A percentile compares a stretch with the other conserved stretches of the same genome.
Evolutionary conservation across 2,113 vertebrate genomes (phyloP).

Genomic region (Micromys minutus): DNA sequence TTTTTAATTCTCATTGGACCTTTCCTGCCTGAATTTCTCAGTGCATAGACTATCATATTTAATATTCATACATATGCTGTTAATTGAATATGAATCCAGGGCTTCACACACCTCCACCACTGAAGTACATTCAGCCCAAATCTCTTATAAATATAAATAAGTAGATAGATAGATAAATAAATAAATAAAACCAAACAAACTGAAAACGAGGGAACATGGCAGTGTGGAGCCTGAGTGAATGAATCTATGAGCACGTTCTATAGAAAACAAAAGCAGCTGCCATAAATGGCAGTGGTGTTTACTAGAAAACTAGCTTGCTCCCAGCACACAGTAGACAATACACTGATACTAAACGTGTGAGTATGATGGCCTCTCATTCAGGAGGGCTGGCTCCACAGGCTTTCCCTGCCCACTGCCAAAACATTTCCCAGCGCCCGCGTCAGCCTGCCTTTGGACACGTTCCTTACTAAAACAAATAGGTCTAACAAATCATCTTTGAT

Average conservation of each 20-base stretch:
- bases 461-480: constrained; percentile 77
- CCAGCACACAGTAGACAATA: constrained; percentile 63
- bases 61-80: fast-evolving
- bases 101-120: background rate
- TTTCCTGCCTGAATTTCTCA: background rate
- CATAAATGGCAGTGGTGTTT: background rate
- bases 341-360: background rate
- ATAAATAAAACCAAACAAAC: background rate
- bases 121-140: background rate
- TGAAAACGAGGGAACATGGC: no score
- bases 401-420: constrained; percentile 57
- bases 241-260: constrained; percentile 7
- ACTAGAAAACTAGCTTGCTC: constrained; percentile 70
- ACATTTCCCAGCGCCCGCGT: constrained; percentile 61
- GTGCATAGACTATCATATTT: background rate
- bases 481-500: constrained; percentile 71
- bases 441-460: constrained; percentile 61
- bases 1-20: background rate
- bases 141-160: background rate
- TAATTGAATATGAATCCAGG: no score
- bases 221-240: background rate
- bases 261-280: constrained; percentile 29
- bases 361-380: background rate
- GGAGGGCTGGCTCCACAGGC: constrained; percentile 49
- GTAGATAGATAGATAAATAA: no score